Evolutionary conservation across 2,113 vertebrate species (phyloP).

Genomic region (Notothenia coriiceps): DNA sequence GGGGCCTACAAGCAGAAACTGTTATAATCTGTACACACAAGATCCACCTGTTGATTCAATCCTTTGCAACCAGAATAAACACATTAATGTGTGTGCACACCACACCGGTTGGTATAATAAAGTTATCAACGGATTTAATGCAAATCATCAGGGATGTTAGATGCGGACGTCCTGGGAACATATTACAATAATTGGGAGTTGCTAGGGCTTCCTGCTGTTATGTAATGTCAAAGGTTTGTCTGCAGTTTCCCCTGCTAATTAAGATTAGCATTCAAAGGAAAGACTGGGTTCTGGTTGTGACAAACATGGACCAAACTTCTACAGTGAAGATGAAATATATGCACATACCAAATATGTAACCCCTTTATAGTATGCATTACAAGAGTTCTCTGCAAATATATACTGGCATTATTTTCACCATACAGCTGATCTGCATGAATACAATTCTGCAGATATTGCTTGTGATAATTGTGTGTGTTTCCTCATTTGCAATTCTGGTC

Average conservation of each 20-base stretch:
- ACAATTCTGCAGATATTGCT: constrained; percentile 21
- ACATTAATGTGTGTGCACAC: neutral
- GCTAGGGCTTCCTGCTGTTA: neutral
- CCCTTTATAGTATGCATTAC: neutral
- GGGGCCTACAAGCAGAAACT: neutral
- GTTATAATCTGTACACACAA: neutral
- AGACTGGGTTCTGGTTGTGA: neutral
- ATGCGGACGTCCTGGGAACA: neutral
- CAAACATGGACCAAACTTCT: neutral
- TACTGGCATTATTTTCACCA: neutral
- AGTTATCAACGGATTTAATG: neutral
- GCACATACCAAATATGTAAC: neutral
- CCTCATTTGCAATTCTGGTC: constrained; percentile 36
- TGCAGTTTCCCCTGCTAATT: neutral
- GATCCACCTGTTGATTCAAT: neutral
- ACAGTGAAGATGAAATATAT: neutral
- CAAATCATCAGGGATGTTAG: neutral
- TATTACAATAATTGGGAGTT: neutral
- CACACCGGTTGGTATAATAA: neutral
- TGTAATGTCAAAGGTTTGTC: neutral
- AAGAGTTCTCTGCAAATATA: constrained; percentile 7
- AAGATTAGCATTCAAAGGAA: neutral
- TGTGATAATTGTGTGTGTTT: constrained; percentile 17
- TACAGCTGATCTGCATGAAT: neutral
- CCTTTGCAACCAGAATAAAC: neutral